phyloP scores from a whole-genome alignment of 2,888 invertebrate species.

The Brachyptera risi region DNA sequence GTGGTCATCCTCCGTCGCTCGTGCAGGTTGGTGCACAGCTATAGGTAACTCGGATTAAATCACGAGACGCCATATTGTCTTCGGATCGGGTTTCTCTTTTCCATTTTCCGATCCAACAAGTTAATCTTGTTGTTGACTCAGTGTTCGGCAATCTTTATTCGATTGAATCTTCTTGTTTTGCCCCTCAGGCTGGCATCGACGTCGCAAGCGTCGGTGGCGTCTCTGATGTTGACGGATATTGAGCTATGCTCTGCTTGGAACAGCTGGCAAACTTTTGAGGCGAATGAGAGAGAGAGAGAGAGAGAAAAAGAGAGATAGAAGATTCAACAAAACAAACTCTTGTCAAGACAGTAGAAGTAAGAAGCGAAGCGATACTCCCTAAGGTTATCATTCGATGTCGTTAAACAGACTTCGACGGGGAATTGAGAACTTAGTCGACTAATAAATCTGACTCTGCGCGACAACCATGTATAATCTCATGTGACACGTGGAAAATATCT shows the following conservation, averaged over 20 bases:
- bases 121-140: not conserved
- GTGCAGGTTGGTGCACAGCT: too few relatives aligned
- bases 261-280: not conserved
- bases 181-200: not conserved
- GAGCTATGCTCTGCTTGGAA: not conserved
- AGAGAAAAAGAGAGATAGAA: too few relatives aligned
- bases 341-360: too few relatives aligned
- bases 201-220: too few relatives aligned
- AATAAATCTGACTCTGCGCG: not conserved
- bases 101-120: not conserved
- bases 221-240: not conserved
- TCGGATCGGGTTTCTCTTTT: not conserved
- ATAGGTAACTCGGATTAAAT: too few relatives aligned
- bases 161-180: not conserved
- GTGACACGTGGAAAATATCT: not conserved
- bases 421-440: not conserved
- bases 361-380: not conserved
- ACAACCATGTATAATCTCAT: not conserved
- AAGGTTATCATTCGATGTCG: not conserved
- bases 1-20: too few relatives aligned
- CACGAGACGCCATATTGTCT: not conserved
- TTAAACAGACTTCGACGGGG: not conserved
- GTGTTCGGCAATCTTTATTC: not conserved
- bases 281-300: not conserved
- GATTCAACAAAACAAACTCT: too few relatives aligned